Evolutionary conservation across 2,888 invertebrate genomes (phyloP).

Genomic region (Pachliopta kotzebuea): DNA sequence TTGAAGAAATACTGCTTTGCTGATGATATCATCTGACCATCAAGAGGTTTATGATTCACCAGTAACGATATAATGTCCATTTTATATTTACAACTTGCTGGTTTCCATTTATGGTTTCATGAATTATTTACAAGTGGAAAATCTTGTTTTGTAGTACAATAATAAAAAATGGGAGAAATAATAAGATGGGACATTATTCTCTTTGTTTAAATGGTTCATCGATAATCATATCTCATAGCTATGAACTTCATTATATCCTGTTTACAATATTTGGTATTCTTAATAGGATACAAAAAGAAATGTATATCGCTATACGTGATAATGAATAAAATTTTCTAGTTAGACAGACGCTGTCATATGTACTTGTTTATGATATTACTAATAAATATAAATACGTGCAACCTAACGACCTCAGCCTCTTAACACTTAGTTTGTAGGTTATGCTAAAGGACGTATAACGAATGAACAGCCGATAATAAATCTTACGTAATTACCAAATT

Average conservation of each 20-base stretch:
- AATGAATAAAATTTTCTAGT: not conserved
- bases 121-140: conserved; percentile 21
- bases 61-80: not conserved
- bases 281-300: too few relatives aligned
- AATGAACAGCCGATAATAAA: conserved; percentile 39
- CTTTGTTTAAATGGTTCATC: too few relatives aligned
- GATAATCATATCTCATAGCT: too few relatives aligned
- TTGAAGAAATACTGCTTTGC: conserved; percentile 1
- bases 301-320: too few relatives aligned
- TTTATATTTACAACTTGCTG: conserved; percentile 7
- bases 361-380: not conserved
- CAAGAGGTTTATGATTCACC: conserved; percentile 15
- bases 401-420: conserved; percentile 28
- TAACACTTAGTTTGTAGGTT: conserved; percentile 44
- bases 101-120: conserved; percentile 17
- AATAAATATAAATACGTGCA: conserved; percentile 8
- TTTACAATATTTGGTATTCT: too few relatives aligned
- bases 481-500: conserved; percentile 7
- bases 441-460: conserved; percentile 47
- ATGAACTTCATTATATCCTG: too few relatives aligned
- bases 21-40: conserved; percentile 12
- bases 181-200: too few relatives aligned
- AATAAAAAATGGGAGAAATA: too few relatives aligned
- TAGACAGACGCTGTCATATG: not conserved
- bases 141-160: not conserved